Evolutionary conservation across 2,797 vertebrate genomes (phyloP).

Genomic region (Emydoidea blandingii): DNA sequence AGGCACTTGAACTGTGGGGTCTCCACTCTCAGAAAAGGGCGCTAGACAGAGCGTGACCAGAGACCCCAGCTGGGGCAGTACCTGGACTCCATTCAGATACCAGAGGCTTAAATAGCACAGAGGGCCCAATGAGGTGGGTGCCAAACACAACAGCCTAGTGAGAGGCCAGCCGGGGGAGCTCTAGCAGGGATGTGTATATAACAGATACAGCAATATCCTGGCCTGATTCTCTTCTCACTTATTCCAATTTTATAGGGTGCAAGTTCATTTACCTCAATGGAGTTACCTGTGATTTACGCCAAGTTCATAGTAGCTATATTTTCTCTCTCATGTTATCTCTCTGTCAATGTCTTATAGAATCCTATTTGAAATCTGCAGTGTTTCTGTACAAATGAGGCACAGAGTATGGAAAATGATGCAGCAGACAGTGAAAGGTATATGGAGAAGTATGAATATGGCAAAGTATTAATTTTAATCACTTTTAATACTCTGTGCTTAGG

Average conservation of each 20-base stretch:
- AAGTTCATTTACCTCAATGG: not conserved
- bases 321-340: not conserved
- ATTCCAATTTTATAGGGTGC: not conserved
- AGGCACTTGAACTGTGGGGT: not conserved
- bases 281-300: not conserved
- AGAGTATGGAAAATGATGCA: not conserved
- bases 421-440: not conserved
- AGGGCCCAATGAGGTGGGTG: not conserved
- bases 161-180: not conserved
- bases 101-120: not conserved
- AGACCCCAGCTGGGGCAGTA: not conserved
- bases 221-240: not conserved
- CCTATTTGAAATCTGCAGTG: not conserved
- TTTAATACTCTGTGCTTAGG: not conserved
- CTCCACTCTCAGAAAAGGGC: not conserved
- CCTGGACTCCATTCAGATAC: not conserved
- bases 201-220: not conserved
- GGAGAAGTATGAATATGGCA: not conserved
- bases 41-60: not conserved
- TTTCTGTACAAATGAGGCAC: not conserved
- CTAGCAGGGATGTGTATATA: not conserved
- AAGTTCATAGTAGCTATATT: not conserved
- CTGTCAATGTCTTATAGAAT: not conserved
- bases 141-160: not conserved
- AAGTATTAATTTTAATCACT: constrained; percentile 20